Evolutionary conservation across 2,113 vertebrate genomes (phyloP), one percentile per base, ranked within the genome.

Genomic region (Ellobius talpinus): DNA sequence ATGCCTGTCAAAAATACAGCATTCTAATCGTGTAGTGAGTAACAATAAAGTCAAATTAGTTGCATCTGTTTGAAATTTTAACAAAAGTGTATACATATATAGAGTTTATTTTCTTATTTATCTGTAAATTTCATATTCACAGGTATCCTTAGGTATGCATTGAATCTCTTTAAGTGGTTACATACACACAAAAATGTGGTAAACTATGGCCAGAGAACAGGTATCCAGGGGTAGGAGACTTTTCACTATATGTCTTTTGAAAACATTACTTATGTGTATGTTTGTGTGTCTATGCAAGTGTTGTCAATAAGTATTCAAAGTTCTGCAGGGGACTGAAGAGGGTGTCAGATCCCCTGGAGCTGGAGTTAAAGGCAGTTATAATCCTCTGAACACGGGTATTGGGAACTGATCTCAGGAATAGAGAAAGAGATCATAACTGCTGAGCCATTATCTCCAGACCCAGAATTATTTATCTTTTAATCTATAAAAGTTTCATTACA

Each of bases 401-500:
- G 23, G 55, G 24, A 26, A 84, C 81, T 42, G 24, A 63, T 42
- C 23, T 58, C 55, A 63, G 55, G n/a, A 84, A 84, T 24, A 23
- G 7, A 29, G 24, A 61, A 61, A 13, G 7, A 39, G 81, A 24
- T 84, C 36, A 39, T 39, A 84, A 63, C n/a, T 58, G n/a, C n/a
- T 84, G 81, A 84, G 23, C n/a, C 58, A 29, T 63, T 29, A 42
- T 42, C 55, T 63, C 55, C 26, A 63, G n/a, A 24, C 8, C 7
- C 23, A 13, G 78, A 84, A 12, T 39, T 85, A 86, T 73, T 96
- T 90, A 90, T 93, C 31, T 45, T 93, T 89, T 96, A 87, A 91
- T 5, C 6, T 66, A 87, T 77, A 73, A 96, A 33, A 45, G 1
- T 90, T 86, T 93, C 2, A 79, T 96, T 89, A 78, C 6, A 96